Base-by-base conservation (phyloP, 2,888 invertebrate species). In the Myopa tessellatipennis region DNA sequence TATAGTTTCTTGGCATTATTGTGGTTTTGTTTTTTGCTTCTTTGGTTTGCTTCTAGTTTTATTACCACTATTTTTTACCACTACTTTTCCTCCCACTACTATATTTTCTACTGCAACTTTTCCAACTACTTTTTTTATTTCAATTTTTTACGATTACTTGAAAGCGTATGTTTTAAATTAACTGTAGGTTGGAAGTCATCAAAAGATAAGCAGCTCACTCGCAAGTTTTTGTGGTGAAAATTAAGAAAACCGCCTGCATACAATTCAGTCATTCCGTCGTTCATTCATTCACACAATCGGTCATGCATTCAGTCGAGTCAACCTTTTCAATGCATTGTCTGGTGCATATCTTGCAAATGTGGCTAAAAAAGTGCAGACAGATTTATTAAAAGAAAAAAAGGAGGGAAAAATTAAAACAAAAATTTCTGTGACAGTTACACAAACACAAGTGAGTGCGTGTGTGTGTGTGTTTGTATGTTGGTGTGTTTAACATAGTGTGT, bases 241-340 rank as follows among this genome's bases (percentile, higher is more conserved):
- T n/a, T 61, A 45, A 61, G 45, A 61, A 73, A 60, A 61, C 61
- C 65, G 67, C 74, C 65, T 74, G 8, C 74, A 67, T 36, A 74
- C n/a, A 74, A 67, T 26, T 71, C 45, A 45, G 45, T 45, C 45
- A 45, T 45, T 45, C 45, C 6, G 7, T 45, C 45, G 10, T 45
- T 26, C 40, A 38, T 72, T 18, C 63, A 73, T 73, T 73, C 55
- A 74, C 65, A 34, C 60, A 38, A 18, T 72, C 40, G 38, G 40
- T 38, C 26, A 65, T 14, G 36, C 40, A 26, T 16, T 1, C 67
- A 40, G 38, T 67, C 4, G 26, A 45, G 45, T 45, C 45, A 10
- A 8, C 45, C 45, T 45, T 67, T 34, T 34, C 4, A 34, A 26
- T 61, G 55, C n/a, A 26, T 26, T 61, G 61, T 61, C 61, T 61